phyloP scores from a whole-genome alignment of 2,797 vertebrate species.

The Leptoclinus maculatus region DNA sequence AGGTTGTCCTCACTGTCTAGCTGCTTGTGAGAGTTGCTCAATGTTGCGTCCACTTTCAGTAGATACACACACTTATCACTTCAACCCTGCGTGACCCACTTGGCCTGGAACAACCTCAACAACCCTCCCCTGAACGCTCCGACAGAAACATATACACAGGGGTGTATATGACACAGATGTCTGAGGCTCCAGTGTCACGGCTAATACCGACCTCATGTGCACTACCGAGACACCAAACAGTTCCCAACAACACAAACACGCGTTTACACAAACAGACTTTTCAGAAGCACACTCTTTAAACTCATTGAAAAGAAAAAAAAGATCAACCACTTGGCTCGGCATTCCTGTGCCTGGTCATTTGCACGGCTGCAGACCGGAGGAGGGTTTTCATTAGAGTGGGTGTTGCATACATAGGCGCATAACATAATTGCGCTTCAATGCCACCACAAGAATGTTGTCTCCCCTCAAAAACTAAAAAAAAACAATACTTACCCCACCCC shows the following conservation, averaged over 20 bases:
- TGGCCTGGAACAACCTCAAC: constrained; percentile 25
- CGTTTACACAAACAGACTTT: constrained; percentile 16
- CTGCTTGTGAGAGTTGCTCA: constrained; percentile 2
- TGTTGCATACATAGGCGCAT: constrained; percentile 41
- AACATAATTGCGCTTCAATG: constrained; percentile 70
- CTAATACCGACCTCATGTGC: constrained; percentile 37
- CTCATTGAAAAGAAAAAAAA: constrained; percentile 10
- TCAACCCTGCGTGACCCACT: constrained; percentile 18
- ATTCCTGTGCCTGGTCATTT: constrained; percentile 49
- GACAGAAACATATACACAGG: not conserved
- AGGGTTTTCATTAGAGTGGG: constrained; percentile 44
- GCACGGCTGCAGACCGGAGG: constrained; percentile 34
- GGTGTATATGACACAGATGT: constrained; percentile 38
- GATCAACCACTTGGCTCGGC: constrained; percentile 39
- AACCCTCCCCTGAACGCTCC: not conserved
- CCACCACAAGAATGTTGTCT: constrained; percentile 70
- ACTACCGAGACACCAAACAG: constrained; percentile 33
- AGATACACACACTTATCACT: not conserved
- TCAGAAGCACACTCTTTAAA: not conserved
- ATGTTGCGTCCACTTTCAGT: constrained; percentile 10
- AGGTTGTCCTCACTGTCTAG: constrained; percentile 20
- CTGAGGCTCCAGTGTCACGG: constrained; percentile 41
- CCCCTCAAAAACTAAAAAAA: constrained; percentile 54
- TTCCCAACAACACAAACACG: constrained; percentile 9
- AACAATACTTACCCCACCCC: constrained; percentile 53